Conservation (phyloP, 1,140 invertebrate genomes). For the Globodera ellingtonae region DNA sequence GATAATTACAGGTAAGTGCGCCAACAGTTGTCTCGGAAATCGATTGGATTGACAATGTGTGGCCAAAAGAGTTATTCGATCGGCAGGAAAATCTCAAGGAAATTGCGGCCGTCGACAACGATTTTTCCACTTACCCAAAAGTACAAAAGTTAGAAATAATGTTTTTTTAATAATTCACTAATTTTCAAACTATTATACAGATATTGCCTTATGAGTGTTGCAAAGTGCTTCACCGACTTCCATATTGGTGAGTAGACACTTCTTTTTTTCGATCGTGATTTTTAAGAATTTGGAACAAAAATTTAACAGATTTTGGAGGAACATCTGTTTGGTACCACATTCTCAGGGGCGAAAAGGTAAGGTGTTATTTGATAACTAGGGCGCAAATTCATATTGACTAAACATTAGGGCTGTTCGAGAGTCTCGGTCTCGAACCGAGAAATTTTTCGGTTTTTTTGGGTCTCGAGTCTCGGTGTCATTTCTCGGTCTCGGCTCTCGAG, state of each 20-base stretch:
- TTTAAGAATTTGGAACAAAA: not conserved
- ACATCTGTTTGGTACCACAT: slow-evolving; percentile 99
- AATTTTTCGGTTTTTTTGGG: too few species aligned
- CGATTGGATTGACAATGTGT: slow-evolving; percentile 96
- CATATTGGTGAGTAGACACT: slow-evolving; percentile 73
- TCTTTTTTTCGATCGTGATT: not conserved
- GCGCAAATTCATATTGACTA: too few species aligned
- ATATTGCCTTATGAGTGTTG: slow-evolving; percentile 96
- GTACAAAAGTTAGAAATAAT: slow-evolving; percentile 69
- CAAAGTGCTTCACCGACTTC: slow-evolving; percentile 96
- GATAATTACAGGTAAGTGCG: slow-evolving; percentile 34
- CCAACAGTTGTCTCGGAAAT: slow-evolving; percentile 76
- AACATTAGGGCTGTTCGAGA: too few species aligned
- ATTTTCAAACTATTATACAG: slow-evolving; percentile 71
- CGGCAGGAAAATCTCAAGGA: too few species aligned
- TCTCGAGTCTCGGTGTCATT: too few species aligned
- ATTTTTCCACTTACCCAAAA: slow-evolving; percentile 78
- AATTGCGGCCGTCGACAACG: not conserved
- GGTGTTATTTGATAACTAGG: not conserved
- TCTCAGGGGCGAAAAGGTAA: slow-evolving; percentile 71
- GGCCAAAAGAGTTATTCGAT: slow-evolving; percentile 90
- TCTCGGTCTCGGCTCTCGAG: too few species aligned
- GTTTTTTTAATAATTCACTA: slow-evolving; percentile 19
- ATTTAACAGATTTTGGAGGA: slow-evolving; percentile 80
- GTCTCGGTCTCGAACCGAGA: too few species aligned